phyloP scores from a whole-genome alignment of 2,888 invertebrate genomes.

The Chrysomela aeneicollis region DNA sequence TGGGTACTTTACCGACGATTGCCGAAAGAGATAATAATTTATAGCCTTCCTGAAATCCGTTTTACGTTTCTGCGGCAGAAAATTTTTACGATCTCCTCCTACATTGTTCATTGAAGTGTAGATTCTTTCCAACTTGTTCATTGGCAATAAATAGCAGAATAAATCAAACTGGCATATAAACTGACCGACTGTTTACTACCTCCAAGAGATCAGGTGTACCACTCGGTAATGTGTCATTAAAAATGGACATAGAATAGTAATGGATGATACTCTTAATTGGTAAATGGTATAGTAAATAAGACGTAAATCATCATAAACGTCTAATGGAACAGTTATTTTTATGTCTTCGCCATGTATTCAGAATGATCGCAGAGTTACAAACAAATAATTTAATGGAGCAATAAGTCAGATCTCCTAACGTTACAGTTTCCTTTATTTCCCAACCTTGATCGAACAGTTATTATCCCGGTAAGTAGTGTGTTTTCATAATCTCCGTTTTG shows the following conservation, averaged over 20 bases:
- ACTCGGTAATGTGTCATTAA: conserved; percentile 37
- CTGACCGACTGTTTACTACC: conserved; percentile 30
- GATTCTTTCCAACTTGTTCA: conserved; percentile 25
- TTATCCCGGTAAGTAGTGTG: conserved; percentile 5
- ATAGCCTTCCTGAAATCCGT: too few species aligned
- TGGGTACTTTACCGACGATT: too few species aligned
- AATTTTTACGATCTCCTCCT: not conserved
- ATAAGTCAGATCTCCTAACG: conserved; percentile 36
- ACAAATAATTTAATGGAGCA: conserved; percentile 37
- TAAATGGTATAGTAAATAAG: conserved; percentile 37
- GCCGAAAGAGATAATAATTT: too few species aligned
- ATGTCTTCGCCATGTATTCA: conserved; percentile 32
- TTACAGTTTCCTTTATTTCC: conserved; percentile 32
- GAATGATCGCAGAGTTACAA: conserved; percentile 30
- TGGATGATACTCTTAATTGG: conserved; percentile 40
- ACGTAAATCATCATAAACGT: conserved; percentile 39
- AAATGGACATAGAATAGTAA: conserved; percentile 39
- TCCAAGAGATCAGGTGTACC: conserved; percentile 36
- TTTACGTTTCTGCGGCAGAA: too few species aligned
- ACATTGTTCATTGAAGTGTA: not conserved
- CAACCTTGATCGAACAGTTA: conserved; percentile 35
- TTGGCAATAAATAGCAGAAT: conserved; percentile 30
- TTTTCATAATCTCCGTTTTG: conserved; percentile 18
- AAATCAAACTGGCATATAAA: conserved; percentile 30
- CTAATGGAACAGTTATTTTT: conserved; percentile 34